A percentile compares a stretch with the other conserved stretches of the same genome.
Conservation (phyloP, 2,113 vertebrate genomes). For the Pelvicachromis taeniatus region DNA sequence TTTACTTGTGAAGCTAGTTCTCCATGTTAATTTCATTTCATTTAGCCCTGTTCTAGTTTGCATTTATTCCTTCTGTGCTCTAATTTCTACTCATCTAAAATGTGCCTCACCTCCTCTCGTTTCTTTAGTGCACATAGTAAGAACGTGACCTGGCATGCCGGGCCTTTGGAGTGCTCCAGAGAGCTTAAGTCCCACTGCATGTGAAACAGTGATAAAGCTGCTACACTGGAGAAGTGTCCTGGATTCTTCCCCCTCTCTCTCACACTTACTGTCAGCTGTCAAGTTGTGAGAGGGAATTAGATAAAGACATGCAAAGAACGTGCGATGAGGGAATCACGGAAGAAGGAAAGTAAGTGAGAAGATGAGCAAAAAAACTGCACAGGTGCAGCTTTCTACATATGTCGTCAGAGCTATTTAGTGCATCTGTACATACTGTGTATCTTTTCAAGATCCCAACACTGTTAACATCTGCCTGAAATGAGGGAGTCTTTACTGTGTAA, state of each 20-base stretch:
- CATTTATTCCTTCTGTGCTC: background rate
- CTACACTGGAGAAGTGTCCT: slow-evolving; percentile 52
- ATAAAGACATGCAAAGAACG: slow-evolving; percentile 4
- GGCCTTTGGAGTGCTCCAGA: slow-evolving; percentile 14
- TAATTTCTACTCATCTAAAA: slow-evolving; percentile 9
- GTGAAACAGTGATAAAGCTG: slow-evolving; percentile 59
- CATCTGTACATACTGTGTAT: background rate
- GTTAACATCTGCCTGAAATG: background rate
- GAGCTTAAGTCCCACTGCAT: slow-evolving; percentile 63
- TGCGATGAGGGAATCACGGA: background rate
- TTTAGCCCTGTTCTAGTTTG: background rate
- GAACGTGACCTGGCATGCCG: slow-evolving; percentile 38
- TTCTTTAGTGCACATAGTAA: slow-evolving; percentile 16
- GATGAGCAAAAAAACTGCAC: background rate
- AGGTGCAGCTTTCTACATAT: background rate
- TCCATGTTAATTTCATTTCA: background rate
- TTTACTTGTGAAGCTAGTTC: background rate
- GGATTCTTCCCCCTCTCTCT: slow-evolving; percentile 27
- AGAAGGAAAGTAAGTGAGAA: background rate
- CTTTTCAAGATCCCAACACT: background rate
- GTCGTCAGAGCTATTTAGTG: background rate
- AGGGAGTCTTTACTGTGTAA: background rate
- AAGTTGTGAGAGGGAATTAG: slow-evolving; percentile 13
- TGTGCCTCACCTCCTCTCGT: background rate
- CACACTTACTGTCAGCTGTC: slow-evolving; percentile 14